These are phyloP conservation scores for Numenius arquata DNA, from an alignment of 2,113 vertebrate genomes.

Conservation along the genomic window DNA sequence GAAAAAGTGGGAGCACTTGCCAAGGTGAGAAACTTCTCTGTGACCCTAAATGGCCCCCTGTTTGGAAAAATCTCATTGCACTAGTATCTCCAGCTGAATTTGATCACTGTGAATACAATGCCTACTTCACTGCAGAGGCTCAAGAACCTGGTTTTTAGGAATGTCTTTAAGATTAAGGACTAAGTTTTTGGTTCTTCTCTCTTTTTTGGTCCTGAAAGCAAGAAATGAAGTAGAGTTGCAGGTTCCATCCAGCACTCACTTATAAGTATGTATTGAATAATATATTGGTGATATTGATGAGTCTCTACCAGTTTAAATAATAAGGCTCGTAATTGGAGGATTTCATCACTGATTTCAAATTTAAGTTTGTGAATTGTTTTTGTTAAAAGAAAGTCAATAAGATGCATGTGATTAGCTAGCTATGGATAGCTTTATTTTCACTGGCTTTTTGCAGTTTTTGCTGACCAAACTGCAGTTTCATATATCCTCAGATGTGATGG, in stretches of 20 bases:
- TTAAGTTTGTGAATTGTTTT: background rate
- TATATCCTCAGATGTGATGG: background rate
- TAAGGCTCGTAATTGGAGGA: background rate
- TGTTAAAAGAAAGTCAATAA: background rate
- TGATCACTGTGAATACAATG: background rate
- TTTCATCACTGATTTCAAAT: background rate
- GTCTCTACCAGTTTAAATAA: background rate
- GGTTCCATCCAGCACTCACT: background rate
- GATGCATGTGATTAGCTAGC: background rate
- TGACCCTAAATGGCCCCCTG: background rate
- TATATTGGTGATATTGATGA: background rate
- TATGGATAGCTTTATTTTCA: background rate
- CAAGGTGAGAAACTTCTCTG: conserved; percentile 53
- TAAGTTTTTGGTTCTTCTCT: background rate
- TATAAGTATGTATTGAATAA: background rate
- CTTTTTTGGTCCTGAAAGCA: background rate
- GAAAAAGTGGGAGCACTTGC: conserved; percentile 48
- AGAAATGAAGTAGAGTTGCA: background rate
- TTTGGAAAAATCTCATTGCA: background rate
- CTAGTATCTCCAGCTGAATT: background rate
- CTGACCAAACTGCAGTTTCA: background rate
- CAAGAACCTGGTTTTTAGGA: background rate
- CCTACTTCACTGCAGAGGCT: background rate
- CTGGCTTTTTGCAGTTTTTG: background rate
- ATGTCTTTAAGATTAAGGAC: background rate